Base-by-base conservation (phyloP, 2,888 invertebrate genomes). In the Caenorhabditis sp. region DNA sequence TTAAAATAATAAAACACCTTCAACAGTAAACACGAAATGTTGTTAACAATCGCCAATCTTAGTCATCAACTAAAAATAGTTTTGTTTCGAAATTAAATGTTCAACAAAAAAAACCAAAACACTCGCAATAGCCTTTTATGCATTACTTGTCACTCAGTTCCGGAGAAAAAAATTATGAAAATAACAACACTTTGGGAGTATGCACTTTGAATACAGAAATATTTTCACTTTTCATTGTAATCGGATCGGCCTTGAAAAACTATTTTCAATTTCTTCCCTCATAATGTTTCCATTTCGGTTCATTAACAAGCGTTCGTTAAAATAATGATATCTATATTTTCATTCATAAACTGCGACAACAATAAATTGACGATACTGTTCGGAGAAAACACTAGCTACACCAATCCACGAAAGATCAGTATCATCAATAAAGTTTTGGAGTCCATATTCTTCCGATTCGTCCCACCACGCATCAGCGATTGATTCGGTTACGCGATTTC, bases 391-490 rank as follows among this genome's bases (percentile, higher is more conserved):
- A 31, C 75, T 75, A 4, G 75, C 75, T 7, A 70, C 75, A 4
- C 75, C 75, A 50, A 75, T 70, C 75, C 75, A 75, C 1, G 61
- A 62, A 1, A 75, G 49, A 21, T 56, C 38, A n/a, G 61, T 64
- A 52, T 70, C 75, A n/a, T 70, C 70, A 1, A 70, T 50, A 56
- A 57, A 67, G 53, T 75, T 75, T 0, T 68, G 56, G 10, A 70
- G 70, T 49, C 74, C 69, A 38, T 59, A 79, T 49, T 77, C 77
- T 26, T 72, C 68, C 3, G 79, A 67, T 63, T 79, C 79, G 27
- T 79, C 75, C 63, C 74, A 79, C 79, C 79, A 79, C 21, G 59
- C 60, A 53, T 75, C 75, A 10, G 75, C 79, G 36, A 79, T 73
- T 0, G 67, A 59, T n/a, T 63, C 66, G 12, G 67, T 66, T 1